Evolutionary conservation across 2,113 vertebrate species (phyloP), one percentile per base, ranked within the genome.

Genomic region (Tachycineta bicolor): DNA sequence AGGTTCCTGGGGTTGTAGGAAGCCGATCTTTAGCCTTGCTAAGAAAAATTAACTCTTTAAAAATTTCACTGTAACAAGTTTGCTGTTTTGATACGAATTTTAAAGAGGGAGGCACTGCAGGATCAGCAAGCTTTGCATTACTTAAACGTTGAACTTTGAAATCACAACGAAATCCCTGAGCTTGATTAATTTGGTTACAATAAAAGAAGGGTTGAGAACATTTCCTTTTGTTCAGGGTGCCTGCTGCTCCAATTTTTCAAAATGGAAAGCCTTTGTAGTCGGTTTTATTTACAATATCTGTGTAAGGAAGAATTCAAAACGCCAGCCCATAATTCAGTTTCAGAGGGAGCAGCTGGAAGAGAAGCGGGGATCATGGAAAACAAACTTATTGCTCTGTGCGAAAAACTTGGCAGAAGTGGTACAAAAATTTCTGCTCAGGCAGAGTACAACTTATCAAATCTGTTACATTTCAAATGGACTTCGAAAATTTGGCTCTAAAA

Each of bases 241-340:
- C 49, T 15, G 5, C n/a, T 55, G 55, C 44, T 55, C 31, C 64
- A 9, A 5, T 31, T 71, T 82, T 75, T 89, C 77, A 74, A 60
- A 50, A 17, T 8, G 43, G 34, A 70, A 91, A 78, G 43, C 43
- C 76, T 79, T 73, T 67, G 52, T 23, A 82, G 53, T 29, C 44
- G 33, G 23, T 52, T 85, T 79, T 93, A 93, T 89, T 92, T 92
- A 83, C 44, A 94, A 33, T 87, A 93, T 90, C 95, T 96, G 78
- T 92, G 94, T 63, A 83, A 76, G 93, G 49, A 83, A 89, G 79
- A 33, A 79, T 34, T 86, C 87, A 83, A 92, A 97, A 96, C 1
- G 5, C 91, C 91, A 96, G 93, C 78, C 69, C 80, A 58, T 83
- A 91, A 95, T 63, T 94, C 88, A 80, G 56, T 83, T 96, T 69